A percentile compares a stretch with the other conserved stretches of the same genome.
phyloP scores from a whole-genome alignment of 2,888 invertebrate species.

The Latrodectus elegans region DNA sequence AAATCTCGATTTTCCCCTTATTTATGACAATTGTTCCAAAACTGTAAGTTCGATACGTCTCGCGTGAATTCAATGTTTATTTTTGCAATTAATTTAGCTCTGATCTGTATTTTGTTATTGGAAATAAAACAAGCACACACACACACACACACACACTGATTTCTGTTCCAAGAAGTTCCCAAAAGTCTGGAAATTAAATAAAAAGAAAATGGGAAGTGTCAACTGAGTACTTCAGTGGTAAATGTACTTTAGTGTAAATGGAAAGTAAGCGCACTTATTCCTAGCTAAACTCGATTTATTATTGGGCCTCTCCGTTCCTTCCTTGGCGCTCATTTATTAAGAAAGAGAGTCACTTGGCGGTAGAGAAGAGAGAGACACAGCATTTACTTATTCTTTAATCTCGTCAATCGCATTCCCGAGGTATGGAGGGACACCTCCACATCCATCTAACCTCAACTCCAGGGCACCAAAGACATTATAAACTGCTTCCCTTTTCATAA shows the following conservation, averaged over 20 bases:
- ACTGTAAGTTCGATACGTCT: no score
- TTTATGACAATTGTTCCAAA: no score
- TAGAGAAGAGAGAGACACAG: neutral
- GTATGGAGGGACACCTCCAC: neutral
- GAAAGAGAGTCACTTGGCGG: neutral
- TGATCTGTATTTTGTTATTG: no score
- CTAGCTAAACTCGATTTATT: neutral
- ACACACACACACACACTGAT: no score
- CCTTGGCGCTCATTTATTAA: neutral
- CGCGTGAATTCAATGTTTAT: no score
- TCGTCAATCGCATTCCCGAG: slow-evolving; percentile 13
- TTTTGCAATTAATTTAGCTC: no score
- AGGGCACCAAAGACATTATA: slow-evolving; percentile 17
- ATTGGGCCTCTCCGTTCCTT: neutral
- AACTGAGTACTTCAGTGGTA: no score
- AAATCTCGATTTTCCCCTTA: no score
- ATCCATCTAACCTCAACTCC: slow-evolving; percentile 28
- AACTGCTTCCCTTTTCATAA: slow-evolving; percentile 33
- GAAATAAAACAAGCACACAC: no score
- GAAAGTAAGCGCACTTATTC: neutral
- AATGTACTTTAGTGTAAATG: neutral
- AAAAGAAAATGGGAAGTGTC: no score
- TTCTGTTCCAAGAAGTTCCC: no score
- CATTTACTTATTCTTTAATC: slow-evolving; percentile 19
- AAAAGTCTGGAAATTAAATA: no score